Evolutionary conservation across 2,888 invertebrate genomes (phyloP).

Genomic region (Selenia dentaria): DNA sequence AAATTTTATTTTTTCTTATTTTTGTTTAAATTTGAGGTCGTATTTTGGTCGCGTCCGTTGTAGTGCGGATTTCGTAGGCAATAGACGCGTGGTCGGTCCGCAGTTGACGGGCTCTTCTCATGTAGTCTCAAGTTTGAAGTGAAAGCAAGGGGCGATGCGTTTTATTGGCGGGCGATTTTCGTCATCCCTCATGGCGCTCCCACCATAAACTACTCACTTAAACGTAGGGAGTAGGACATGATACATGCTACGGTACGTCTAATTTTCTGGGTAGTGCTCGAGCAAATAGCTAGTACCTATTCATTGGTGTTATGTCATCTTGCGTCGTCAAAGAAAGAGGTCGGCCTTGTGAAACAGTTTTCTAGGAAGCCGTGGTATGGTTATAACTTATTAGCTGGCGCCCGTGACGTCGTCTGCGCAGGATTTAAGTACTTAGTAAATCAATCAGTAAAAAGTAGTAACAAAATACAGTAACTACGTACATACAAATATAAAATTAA

Average conservation of each 20-base stretch:
- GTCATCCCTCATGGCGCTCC: conserved; percentile 70
- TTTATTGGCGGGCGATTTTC: conserved; percentile 77
- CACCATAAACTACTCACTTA: conserved; percentile 35
- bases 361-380: conserved; percentile 27
- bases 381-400: too few species aligned
- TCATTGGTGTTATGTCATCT: conserved; percentile 40
- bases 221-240: conserved; percentile 28
- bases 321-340: conserved; percentile 37
- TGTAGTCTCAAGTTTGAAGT: conserved; percentile 68
- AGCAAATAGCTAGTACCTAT: conserved; percentile 28
- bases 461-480: too few species aligned
- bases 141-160: conserved; percentile 77
- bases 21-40: conserved; percentile 36
- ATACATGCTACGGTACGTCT: conserved; percentile 13
- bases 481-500: too few species aligned
- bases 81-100: conserved; percentile 54
- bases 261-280: conserved; percentile 34
- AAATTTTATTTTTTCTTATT: conserved; percentile 9
- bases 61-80: conserved; percentile 58
- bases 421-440: too few species aligned
- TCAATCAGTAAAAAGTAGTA: too few species aligned
- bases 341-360: conserved; percentile 33
- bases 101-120: conserved; percentile 63
- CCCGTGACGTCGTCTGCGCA: too few species aligned
- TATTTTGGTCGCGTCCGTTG: conserved; percentile 62